A percentile compares a stretch with the other conserved stretches of the same genome.
Evolutionary conservation across 2,797 vertebrate species (phyloP).

Genomic region (Arrhamphus sclerolepis): DNA sequence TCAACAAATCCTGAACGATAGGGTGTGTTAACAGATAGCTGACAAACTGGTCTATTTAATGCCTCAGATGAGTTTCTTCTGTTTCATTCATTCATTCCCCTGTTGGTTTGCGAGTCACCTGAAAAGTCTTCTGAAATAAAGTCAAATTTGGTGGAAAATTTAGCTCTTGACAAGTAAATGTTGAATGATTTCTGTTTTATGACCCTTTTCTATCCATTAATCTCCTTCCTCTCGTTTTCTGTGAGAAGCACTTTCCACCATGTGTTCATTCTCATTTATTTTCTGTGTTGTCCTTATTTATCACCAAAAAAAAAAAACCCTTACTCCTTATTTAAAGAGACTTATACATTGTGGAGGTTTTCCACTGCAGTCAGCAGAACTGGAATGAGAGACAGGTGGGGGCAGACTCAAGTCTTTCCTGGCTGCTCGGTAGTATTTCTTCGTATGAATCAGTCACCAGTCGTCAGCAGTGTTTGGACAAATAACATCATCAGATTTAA

Average conservation of each 20-base stretch:
- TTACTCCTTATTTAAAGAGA: slow-evolving; percentile 37
- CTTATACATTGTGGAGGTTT: slow-evolving; percentile 65
- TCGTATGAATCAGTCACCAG: slow-evolving; percentile 61
- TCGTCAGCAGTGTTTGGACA: slow-evolving; percentile 63
- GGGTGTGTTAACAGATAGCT: slow-evolving; percentile 6
- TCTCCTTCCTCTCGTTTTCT: too few relatives aligned
- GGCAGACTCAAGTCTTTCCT: slow-evolving; percentile 53
- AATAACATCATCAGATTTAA: slow-evolving; percentile 67
- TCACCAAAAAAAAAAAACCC: not conserved
- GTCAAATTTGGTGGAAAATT: slow-evolving; percentile 8
- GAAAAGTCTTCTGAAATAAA: not conserved
- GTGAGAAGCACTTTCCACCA: too few relatives aligned
- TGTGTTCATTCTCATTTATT: not conserved
- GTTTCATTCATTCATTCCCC: not conserved
- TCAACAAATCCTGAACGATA: slow-evolving; percentile 22
- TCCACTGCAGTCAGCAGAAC: slow-evolving; percentile 70
- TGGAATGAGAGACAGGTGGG: slow-evolving; percentile 25
- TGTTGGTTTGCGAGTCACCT: not conserved
- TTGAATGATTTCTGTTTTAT: not conserved
- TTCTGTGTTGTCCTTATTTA: slow-evolving; percentile 16
- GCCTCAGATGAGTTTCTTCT: not conserved
- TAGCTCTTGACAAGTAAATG: not conserved
- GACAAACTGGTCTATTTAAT: slow-evolving; percentile 3
- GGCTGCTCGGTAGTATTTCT: slow-evolving; percentile 57
- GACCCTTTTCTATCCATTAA: too few relatives aligned